A percentile compares a stretch with the other conserved stretches of the same genome.
Conservation (phyloP, 2,888 invertebrate genomes). For the Acrobasis repandana region DNA sequence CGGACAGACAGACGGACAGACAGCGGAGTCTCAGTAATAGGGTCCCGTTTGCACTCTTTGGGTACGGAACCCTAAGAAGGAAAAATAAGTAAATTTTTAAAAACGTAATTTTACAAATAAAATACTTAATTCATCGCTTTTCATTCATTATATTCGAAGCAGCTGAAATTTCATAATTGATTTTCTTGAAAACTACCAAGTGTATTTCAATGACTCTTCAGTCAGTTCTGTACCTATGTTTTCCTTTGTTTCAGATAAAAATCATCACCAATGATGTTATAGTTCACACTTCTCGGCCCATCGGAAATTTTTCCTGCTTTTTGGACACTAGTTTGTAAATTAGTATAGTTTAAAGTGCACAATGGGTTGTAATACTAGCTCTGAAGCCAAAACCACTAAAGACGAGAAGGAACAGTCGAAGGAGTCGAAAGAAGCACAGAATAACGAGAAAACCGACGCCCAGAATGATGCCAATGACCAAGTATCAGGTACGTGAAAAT, state of each 20-base stretch:
- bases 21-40: too few relatives aligned
- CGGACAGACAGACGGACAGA: too few relatives aligned
- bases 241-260: conserved; percentile 46
- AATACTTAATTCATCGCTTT: too few relatives aligned
- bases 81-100: too few relatives aligned
- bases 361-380: conserved; percentile 67
- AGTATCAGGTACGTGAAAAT: conserved; percentile 38
- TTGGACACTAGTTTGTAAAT: conserved; percentile 32
- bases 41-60: too few relatives aligned
- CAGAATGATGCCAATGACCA: conserved; percentile 20
- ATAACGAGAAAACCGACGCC: conserved; percentile 44
- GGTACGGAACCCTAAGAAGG: too few relatives aligned
- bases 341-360: conserved; percentile 33
- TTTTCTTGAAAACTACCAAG: too few relatives aligned
- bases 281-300: conserved; percentile 25
- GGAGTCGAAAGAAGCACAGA: conserved; percentile 32
- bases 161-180: too few relatives aligned
- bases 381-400: conserved; percentile 41
- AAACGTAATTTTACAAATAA: too few relatives aligned
- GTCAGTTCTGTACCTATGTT: too few relatives aligned
- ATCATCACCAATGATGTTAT: conserved; percentile 40
- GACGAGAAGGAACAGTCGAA: conserved; percentile 46
- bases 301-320: background rate
- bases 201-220: too few relatives aligned
- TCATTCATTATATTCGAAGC: too few relatives aligned